Evolutionary conservation across 2,113 vertebrate genomes (phyloP), one percentile per base, ranked within the genome.

Genomic region (Halcyon malimbica): DNA sequence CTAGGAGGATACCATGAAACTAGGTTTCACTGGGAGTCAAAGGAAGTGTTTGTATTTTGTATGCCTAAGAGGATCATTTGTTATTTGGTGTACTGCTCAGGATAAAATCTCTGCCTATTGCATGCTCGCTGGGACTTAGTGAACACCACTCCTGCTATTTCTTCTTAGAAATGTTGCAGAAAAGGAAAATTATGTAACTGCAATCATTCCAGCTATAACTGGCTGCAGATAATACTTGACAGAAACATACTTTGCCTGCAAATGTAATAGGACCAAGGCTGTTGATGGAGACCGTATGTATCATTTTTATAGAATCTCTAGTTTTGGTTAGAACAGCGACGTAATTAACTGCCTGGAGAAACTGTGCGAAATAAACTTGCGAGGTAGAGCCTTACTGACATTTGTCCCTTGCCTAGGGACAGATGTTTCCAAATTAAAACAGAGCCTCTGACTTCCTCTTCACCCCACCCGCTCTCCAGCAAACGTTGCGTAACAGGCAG

Each of bases 391-490:
- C 14, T 89, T 46, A 21, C 20, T 92, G 85, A 69, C 0, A 1
- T 89, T 48, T 3, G 9, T 90, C 56, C 79, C 29, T 92, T 83
- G 41, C 67, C 11, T 50, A 29, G 37, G 64, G 90, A 75, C 74
- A 86, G 65, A 84, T 93, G 68, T 96, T 96, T 95, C 84, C 90
- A 85, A 90, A 57, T 33, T 44, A 71, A 73, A 93, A 48, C 6
- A 8, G 46, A 90, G 14, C 31, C 42, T 21, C 2, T 1, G 23
- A 91, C 74, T 94, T 85, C 84, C 90, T 95, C 71, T 82, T 85
- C 12, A 57, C 86, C 37, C 46, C 73, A 63, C 29, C 80, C 46
- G 0, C 16, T 81, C n/a, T 78, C 68, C 62, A 64, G 67, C 13
- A 78, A 54, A 57, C 71, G 70, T 95, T 95, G 75, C 46, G 1